phyloP scores from a whole-genome alignment of 2,888 invertebrate genomes.

The Alloplasta piceator region DNA sequence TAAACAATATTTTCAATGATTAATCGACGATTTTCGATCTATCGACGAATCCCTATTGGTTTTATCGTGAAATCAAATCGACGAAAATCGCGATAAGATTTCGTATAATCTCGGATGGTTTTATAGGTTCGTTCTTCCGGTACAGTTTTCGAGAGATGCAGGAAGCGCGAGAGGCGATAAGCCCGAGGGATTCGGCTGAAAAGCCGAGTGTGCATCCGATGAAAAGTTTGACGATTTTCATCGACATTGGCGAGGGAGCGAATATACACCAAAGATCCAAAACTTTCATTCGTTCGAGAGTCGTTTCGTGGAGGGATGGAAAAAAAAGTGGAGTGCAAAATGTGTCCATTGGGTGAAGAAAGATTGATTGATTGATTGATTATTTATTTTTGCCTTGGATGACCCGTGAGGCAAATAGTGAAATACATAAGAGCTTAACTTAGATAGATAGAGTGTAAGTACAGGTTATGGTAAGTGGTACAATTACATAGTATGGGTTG shows the following conservation, averaged over 20 bases:
- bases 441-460: no score
- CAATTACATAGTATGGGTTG: no score
- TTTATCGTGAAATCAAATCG: neutral
- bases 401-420: no score
- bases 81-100: slow-evolving; percentile 8
- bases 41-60: neutral
- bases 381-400: no score
- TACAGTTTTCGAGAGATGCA: slow-evolving; percentile 33
- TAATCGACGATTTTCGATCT: no score
- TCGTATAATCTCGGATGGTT: slow-evolving; percentile 20
- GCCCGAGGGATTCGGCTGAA: slow-evolving; percentile 28
- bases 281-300: slow-evolving; percentile 36
- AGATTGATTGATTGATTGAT: no score
- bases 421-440: no score
- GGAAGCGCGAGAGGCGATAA: slow-evolving; percentile 20
- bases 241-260: neutral
- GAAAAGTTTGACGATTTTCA: slow-evolving; percentile 44
- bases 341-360: neutral
- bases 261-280: slow-evolving; percentile 27
- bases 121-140: neutral
- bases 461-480: no score
- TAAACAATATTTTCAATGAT: no score
- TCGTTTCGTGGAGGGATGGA: neutral
- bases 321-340: neutral
- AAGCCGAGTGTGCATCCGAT: slow-evolving; percentile 23